These are phyloP conservation scores for Lagodon rhomboides DNA, from an alignment of 2,797 vertebrate genomes.

Conservation along the genomic window DNA sequence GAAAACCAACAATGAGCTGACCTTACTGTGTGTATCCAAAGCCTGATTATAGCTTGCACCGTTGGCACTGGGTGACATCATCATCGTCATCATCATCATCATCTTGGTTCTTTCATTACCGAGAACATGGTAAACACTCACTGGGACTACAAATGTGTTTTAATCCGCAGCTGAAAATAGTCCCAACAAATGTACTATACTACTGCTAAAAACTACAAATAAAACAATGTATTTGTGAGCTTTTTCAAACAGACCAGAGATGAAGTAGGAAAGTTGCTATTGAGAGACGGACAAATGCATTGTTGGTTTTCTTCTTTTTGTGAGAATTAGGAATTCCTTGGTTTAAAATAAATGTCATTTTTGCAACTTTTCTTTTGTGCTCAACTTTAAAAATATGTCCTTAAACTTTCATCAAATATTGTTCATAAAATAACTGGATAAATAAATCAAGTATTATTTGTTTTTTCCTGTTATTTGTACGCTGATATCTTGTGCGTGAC, in stretches of 20 bases:
- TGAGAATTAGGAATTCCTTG: not conserved
- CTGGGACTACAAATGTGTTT: conserved; percentile 10
- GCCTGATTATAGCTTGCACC: not conserved
- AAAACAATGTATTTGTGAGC: not conserved
- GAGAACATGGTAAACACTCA: conserved; percentile 16
- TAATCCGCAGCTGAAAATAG: not conserved
- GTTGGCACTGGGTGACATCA: not conserved
- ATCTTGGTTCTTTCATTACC: not conserved
- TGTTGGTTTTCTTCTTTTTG: not conserved
- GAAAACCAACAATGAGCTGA: not conserved
- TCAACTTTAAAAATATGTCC: no score
- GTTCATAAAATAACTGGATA: not conserved
- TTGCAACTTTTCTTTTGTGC: no score
- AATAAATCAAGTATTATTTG: not conserved
- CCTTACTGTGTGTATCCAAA: not conserved
- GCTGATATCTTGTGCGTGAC: not conserved
- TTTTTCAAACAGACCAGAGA: not conserved
- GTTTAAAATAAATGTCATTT: not conserved
- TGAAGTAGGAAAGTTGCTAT: not conserved
- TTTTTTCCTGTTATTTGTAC: not conserved
- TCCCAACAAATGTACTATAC: not conserved
- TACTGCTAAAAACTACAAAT: not conserved
- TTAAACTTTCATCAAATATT: not conserved
- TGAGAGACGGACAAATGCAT: not conserved
- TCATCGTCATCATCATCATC: no score